Percentiles rank a stretch among this genome's conserved stretches.
These are phyloP conservation scores for Characodon lateralis DNA, from an alignment of 2,797 vertebrate species.

Conservation along the genomic window DNA sequence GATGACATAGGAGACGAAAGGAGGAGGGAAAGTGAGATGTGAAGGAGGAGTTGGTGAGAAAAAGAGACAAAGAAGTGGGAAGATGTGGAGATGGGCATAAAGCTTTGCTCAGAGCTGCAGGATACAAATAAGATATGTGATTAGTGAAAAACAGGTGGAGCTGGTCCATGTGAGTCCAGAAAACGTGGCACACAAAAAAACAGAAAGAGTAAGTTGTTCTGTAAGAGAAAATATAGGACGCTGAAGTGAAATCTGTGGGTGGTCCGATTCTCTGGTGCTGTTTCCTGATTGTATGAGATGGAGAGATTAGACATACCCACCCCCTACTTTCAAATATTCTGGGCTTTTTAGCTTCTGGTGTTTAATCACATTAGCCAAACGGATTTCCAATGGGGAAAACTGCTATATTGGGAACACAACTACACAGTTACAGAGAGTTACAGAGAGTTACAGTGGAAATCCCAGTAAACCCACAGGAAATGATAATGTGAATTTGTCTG, in stretches of 20 bases:
- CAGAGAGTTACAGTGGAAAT: conserved; percentile 1
- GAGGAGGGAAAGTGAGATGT: conserved; percentile 31
- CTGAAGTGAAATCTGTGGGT: conserved; percentile 32
- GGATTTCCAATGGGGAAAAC: conserved; percentile 16
- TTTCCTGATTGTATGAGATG: conserved; percentile 42
- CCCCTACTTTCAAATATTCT: conserved; percentile 47
- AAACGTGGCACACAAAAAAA: conserved; percentile 26
- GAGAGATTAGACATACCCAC: conserved; percentile 51
- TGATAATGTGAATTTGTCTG: not conserved
- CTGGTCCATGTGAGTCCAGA: conserved; percentile 35
- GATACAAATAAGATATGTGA: conserved; percentile 2
- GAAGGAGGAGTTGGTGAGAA: conserved; percentile 33
- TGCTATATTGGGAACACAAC: conserved; percentile 16
- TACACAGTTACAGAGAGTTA: too few species aligned
- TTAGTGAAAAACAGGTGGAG: conserved; percentile 8
- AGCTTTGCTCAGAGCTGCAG: conserved; percentile 33
- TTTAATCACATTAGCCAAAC: conserved; percentile 27
- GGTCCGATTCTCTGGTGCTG: conserved; percentile 37
- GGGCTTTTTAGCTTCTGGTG: conserved; percentile 33
- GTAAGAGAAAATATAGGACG: conserved; percentile 31
- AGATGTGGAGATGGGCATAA: conserved; percentile 40
- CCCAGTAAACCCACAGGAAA: not conserved
- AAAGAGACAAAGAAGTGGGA: conserved; percentile 45
- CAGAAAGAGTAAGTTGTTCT: conserved; percentile 21
- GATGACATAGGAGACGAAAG: conserved; percentile 26